phyloP scores from a whole-genome alignment of 2,888 invertebrate species.

The Dryobotodes eremita region DNA sequence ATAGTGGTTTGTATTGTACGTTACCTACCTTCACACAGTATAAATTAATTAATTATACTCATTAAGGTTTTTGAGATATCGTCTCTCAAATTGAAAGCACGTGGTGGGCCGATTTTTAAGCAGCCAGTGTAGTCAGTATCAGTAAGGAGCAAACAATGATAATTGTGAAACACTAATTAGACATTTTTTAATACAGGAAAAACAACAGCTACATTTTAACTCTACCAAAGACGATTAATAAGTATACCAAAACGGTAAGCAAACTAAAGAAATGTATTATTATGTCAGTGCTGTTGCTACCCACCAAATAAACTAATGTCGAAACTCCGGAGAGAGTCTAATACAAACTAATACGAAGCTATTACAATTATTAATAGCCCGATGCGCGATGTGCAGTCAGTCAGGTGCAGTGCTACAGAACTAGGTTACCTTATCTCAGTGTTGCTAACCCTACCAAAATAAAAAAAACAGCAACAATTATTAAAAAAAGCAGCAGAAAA shows the following conservation, averaged over 20 bases:
- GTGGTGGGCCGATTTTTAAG: no score
- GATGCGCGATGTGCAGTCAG: conserved; percentile 44
- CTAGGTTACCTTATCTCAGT: conserved; percentile 41
- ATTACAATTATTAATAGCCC: conserved; percentile 55
- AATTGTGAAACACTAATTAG: conserved; percentile 6
- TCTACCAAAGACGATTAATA: background rate
- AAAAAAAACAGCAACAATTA: background rate
- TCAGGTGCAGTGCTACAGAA: conserved; percentile 59
- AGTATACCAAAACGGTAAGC: background rate
- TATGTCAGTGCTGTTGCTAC: conserved; percentile 14
- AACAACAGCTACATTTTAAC: background rate
- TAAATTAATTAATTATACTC: no score
- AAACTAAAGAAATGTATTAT: conserved; percentile 14
- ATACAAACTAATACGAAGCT: conserved; percentile 37
- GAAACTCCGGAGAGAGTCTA: conserved; percentile 32
- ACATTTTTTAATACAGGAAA: background rate
- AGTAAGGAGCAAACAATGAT: background rate
- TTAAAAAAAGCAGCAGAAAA: background rate
- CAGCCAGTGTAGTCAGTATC: background rate
- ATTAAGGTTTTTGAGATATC: no score
- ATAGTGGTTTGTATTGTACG: no score
- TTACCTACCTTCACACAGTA: no score
- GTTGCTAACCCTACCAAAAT: background rate
- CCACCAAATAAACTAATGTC: conserved; percentile 33
- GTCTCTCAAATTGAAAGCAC: no score